Base-by-base conservation (phyloP, 2,888 invertebrate species). In the Belgica antarctica region DNA sequence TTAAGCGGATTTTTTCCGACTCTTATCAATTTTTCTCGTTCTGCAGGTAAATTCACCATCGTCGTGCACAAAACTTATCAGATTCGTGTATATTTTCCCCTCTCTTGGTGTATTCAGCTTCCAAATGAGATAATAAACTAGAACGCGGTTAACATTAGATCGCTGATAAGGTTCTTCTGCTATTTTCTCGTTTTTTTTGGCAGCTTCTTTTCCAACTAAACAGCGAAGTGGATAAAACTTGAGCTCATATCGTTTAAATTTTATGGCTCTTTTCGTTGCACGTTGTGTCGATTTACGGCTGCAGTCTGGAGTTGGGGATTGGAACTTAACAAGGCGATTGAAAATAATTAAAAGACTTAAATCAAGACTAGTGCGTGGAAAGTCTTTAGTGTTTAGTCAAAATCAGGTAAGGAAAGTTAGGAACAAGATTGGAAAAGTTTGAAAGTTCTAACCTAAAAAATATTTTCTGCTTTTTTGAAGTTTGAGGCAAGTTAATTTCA, bases 61-160 rank as follows among this genome's bases (percentile, higher is more conserved):
- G 5, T n/a, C 59, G 12, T n/a, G 27, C 27, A 27, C 46, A 46
- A 19, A n/a, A 41, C 25, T 65, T 65, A 65, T 65, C 65, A 47
- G 65, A 65, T 65, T 65, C 46, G 41, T 5, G n/a, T 52, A 17
- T 8, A 19, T 52, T 22, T 52, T n/a, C n/a, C 52, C 22, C 52
- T 65, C 27, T n/a, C 65, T 31, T 34, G 19, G 19, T 36, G 65
- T 46, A 22, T 65, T 8, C 27, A 10, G 27, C 59, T 19, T 41
- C 19, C 46, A 68, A 68, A 68, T 28, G 57, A 46, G 57, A 68
- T 68, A 68, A 68, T 68, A 68, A 68, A 68, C 68, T 68, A 68
- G 68, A 68, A 57, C 57, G 68, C 57, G 68, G 68, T 68, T 57
- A 28, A 31, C 68, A 68, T 68, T 68, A 68, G 68, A 68, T 68